Base-by-base conservation (phyloP, 2,113 vertebrate genomes). In the Actenoides lindsayi region DNA sequence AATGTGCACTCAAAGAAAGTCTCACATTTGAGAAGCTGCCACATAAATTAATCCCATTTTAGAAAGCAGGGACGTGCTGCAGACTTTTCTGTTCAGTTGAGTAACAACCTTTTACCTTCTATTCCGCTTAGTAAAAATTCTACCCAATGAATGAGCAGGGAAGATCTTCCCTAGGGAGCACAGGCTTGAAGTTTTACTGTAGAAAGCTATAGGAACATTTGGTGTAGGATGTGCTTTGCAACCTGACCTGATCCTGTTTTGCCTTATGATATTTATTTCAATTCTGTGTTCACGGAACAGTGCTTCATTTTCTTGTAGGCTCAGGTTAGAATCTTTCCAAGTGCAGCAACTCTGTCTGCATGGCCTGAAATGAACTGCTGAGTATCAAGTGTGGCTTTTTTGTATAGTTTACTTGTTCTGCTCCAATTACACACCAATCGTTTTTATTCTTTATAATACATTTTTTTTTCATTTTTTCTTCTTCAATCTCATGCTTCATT, bases 301-400 rank as follows among this genome's bases (percentile, higher is more conserved):
- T 41, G 56, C 31, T 69, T 90, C 21, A 56, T 89, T 89, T 86
- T 89, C 68, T 56, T 67, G 31, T 39, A 60, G 73, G 42, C 31
- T 87, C 33, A 53, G 35, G 56, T 83, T 75, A 94, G 74, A 53
- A 79, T 71, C 54, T 83, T 41, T 83, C 63, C 7, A 74, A 80
- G 17, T 25, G 33, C 35, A 83, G 28, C 27, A 83, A 37, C 33
- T 53, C 30, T 57, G 41, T 42, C 67, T 67, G 24, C 5, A 1
- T 87, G 69, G 60, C 95, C 89, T 82, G 77, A 93, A 89, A 90
- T 93, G 86, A 94, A 90, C 92, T 76, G 24, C 53, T 54, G 48
- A 71, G 23, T 44, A 81, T 3, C 4, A 1, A 90, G 21, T 14
- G 9, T 4, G 4, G 35, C 56, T 90, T 97, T 83, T 84, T 62